Conservation (phyloP, 2,888 invertebrate genomes). For the Dasysyrphus tricinctus region DNA sequence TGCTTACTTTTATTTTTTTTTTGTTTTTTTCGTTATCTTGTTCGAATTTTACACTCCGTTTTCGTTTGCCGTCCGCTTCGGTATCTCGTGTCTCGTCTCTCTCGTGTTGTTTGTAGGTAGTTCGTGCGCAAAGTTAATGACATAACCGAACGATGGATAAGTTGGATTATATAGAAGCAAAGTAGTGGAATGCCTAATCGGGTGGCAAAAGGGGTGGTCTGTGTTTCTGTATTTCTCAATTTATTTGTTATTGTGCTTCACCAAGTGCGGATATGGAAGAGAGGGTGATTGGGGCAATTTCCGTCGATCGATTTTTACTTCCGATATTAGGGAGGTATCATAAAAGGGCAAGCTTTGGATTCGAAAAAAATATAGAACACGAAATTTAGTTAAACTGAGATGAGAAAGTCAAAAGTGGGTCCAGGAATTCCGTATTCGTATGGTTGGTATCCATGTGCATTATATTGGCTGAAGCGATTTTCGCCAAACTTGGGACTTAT, state of each 20-base stretch:
- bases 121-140: slow-evolving; percentile 68
- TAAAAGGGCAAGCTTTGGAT: too few relatives aligned
- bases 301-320: too few relatives aligned
- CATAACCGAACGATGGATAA: slow-evolving; percentile 64
- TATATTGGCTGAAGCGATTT: too few relatives aligned
- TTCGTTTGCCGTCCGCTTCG: not conserved
- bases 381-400: too few relatives aligned
- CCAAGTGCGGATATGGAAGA: not conserved
- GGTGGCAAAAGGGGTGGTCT: not conserved
- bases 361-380: too few relatives aligned
- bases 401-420: too few relatives aligned
- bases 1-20: slow-evolving; percentile 16
- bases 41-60: slow-evolving; percentile 39
- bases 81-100: not conserved
- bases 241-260: slow-evolving; percentile 13
- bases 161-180: slow-evolving; percentile 2
- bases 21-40: slow-evolving; percentile 35
- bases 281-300: not conserved
- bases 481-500: too few relatives aligned
- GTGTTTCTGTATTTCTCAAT: slow-evolving; percentile 2
- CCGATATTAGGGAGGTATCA: too few relatives aligned
- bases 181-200: slow-evolving; percentile 17
- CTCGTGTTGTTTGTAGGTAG: slow-evolving; percentile 29
- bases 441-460: too few relatives aligned
- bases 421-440: too few relatives aligned